A percentile compares a stretch with the other conserved stretches of the same genome.
Conservation (phyloP, 2,888 invertebrate species). For the Timema podura region DNA sequence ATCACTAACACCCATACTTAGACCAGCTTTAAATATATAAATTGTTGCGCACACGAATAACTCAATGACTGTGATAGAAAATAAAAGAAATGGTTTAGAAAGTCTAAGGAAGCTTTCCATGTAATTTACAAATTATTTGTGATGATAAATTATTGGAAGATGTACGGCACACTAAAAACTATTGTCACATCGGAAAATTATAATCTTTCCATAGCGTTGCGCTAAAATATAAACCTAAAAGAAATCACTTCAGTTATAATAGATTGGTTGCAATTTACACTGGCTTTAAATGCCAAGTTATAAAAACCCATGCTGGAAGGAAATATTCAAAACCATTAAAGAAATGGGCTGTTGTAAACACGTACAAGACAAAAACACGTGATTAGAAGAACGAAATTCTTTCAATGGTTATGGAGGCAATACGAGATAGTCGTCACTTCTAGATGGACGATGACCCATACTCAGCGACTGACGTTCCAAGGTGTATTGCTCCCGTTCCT, state of each 20-base stretch:
- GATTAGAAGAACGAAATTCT: not conserved
- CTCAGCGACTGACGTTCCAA: not conserved
- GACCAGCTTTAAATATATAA: too few species aligned
- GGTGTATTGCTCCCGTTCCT: not conserved
- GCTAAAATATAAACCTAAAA: not conserved
- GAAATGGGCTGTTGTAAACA: not conserved
- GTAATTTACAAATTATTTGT: too few species aligned
- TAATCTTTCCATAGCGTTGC: not conserved
- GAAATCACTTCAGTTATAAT: not conserved
- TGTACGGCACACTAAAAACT: not conserved
- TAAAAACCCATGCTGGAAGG: not conserved
- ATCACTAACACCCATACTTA: too few species aligned
- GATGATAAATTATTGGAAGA: too few species aligned
- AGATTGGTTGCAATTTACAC: not conserved
- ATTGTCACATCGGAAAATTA: not conserved
- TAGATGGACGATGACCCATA: not conserved
- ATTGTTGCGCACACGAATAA: too few species aligned
- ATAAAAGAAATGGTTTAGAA: too few species aligned
- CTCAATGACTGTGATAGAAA: too few species aligned
- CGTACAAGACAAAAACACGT: not conserved
- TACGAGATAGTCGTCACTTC: too few species aligned
- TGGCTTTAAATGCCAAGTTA: not conserved
- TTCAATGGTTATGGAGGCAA: too few species aligned
- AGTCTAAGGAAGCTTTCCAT: too few species aligned
- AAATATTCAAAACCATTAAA: constrained; percentile 4